Percentiles rank a stretch among this genome's conserved stretches.
These are phyloP conservation scores for Henricia sp. DNA, from an alignment of 53 echinoderm and acorn worm species.

Conservation along the genomic window DNA sequence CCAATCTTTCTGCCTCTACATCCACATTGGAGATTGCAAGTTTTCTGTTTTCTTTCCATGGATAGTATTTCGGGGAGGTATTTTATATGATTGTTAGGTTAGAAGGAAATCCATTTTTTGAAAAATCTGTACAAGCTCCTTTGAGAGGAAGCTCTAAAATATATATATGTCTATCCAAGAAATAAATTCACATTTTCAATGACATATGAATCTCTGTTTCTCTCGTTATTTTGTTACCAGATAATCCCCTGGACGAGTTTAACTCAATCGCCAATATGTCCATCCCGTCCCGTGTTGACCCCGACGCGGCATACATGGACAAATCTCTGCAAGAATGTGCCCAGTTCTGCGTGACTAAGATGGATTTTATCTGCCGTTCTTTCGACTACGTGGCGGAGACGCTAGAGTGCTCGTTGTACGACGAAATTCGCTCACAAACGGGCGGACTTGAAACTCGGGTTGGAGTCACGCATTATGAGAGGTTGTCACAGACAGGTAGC, in stretches of 20 bases:
- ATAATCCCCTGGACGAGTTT: conserved; percentile 80
- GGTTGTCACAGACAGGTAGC: conserved; percentile 87
- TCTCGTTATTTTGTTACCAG: too few relatives aligned
- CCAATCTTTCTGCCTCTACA: too few relatives aligned
- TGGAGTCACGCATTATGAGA: conserved; percentile 79
- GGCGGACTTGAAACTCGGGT: conserved; percentile 67
- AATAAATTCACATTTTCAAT: too few relatives aligned
- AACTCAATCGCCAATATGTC: conserved; percentile 26
- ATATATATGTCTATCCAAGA: too few relatives aligned
- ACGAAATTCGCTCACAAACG: conserved; percentile 71
- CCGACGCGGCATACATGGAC: conserved; percentile 68
- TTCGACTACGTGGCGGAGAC: conserved; percentile 66
- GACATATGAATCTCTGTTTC: too few relatives aligned
- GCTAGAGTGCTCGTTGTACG: conserved; percentile 66
- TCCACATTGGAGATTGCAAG: too few relatives aligned
- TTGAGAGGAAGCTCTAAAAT: too few relatives aligned
- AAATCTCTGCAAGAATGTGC: conserved; percentile 63
- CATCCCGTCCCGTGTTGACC: conserved; percentile 53
- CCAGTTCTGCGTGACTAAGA: conserved; percentile 71
- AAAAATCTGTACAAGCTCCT: too few relatives aligned
- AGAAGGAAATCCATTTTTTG: too few relatives aligned
- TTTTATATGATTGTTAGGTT: too few relatives aligned
- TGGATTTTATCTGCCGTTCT: conserved; percentile 80
- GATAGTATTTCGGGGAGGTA: too few relatives aligned
- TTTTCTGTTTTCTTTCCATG: too few relatives aligned